phyloP scores from a whole-genome alignment of 2,888 invertebrate species.

The Congeria kusceri region DNA sequence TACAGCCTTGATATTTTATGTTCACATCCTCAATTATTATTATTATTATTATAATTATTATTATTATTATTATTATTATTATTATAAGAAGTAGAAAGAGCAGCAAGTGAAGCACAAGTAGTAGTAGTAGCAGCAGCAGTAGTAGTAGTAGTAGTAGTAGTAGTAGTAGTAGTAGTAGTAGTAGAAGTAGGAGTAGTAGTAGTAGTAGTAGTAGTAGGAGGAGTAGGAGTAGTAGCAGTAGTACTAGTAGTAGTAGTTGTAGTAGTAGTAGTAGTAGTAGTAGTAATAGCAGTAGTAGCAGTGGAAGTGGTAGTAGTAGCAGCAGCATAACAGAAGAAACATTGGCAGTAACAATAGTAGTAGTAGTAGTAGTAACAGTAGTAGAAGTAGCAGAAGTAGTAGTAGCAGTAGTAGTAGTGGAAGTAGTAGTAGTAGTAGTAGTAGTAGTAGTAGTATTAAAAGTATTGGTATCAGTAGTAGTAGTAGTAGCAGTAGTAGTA shows the following conservation, averaged over 20 bases:
- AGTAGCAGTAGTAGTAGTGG: slow-evolving; percentile 7
- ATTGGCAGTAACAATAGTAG: not conserved
- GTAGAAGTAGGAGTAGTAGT: slow-evolving; percentile 8
- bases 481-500: slow-evolving; percentile 4
- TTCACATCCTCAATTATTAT: too few species aligned
- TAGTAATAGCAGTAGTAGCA: slow-evolving; percentile 6
- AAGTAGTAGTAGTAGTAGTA: slow-evolving; percentile 8
- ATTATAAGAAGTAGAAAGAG: too few species aligned
- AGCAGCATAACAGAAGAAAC: not conserved
- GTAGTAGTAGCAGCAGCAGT: slow-evolving; percentile 7
- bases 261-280: slow-evolving; percentile 9
- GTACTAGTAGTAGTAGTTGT: not conserved
- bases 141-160: slow-evolving; percentile 11
- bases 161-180: slow-evolving; percentile 9
- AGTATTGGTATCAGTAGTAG: slow-evolving; percentile 3
- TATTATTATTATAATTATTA: too few species aligned
- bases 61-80: too few species aligned
- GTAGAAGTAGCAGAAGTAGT: slow-evolving; percentile 3
- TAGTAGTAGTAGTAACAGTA: slow-evolving; percentile 6
- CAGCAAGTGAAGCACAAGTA: too few species aligned
- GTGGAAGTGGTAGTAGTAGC: not conserved
- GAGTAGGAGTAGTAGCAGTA: not conserved
- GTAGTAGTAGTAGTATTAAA: not conserved
- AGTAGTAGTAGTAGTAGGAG: slow-evolving; percentile 4
- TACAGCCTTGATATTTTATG: too few species aligned